Conservation (phyloP, 1,140 invertebrate genomes). For the Panagrolaimus sp. region DNA sequence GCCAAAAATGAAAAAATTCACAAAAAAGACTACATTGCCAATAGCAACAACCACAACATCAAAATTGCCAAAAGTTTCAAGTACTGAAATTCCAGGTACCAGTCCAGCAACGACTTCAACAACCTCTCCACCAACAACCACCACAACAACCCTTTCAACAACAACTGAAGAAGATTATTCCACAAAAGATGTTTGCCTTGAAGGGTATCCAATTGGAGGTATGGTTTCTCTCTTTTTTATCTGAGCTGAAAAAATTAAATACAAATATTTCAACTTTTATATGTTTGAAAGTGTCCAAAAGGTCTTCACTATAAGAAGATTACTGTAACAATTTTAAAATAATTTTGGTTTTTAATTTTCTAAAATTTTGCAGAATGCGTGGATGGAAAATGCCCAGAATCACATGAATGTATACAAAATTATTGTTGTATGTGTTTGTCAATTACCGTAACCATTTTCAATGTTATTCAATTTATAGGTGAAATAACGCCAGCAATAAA, state of each 20-base stretch:
- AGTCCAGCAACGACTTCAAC: background rate
- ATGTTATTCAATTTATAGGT: background rate
- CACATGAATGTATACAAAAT: conserved; percentile 16
- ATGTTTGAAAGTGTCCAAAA: background rate
- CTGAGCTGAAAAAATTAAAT: background rate
- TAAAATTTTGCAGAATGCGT: conserved; percentile 4
- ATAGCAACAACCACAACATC: background rate
- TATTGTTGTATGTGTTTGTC: background rate
- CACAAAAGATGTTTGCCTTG: conserved; percentile 11
- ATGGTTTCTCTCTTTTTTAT: too few species aligned
- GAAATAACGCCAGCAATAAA: conserved; percentile 2
- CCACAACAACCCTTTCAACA: background rate
- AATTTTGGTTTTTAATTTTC: too few species aligned
- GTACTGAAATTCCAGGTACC: background rate
- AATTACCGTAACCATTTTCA: background rate
- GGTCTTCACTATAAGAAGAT: too few species aligned
- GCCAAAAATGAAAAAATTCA: background rate
- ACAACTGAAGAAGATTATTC: background rate
- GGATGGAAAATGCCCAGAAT: conserved; percentile 1
- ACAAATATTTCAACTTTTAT: background rate
- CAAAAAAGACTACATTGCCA: background rate
- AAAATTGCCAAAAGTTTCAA: background rate
- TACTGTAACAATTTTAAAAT: too few species aligned
- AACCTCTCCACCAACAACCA: background rate
- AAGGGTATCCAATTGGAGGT: conserved; percentile 11